These are phyloP conservation scores for Neuroscelio doddi DNA, from an alignment of 2,888 invertebrate genomes.

Conservation along the genomic window DNA sequence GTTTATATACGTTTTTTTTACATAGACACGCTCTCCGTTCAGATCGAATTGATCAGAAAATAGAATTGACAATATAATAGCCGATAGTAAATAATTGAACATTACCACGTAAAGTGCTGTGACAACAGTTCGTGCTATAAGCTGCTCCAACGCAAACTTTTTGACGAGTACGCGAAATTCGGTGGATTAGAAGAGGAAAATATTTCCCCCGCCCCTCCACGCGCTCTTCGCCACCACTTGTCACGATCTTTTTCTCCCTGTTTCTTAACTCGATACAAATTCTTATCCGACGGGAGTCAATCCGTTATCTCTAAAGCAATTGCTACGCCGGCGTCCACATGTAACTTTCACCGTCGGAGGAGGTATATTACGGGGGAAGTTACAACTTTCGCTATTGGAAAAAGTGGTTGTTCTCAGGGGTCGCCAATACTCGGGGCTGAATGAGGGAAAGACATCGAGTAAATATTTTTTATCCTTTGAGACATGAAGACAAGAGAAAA, in stretches of 20 bases:
- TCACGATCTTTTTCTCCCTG: not conserved
- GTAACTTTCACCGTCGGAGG: slow-evolving; percentile 37
- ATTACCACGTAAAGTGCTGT: too few species aligned
- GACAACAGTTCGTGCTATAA: not conserved
- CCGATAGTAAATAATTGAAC: too few species aligned
- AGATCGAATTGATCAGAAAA: too few species aligned
- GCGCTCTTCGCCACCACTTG: too few species aligned
- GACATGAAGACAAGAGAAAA: slow-evolving; percentile 27
- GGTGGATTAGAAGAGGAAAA: too few species aligned
- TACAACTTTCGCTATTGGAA: slow-evolving; percentile 47
- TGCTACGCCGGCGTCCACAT: slow-evolving; percentile 26
- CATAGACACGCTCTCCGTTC: too few species aligned
- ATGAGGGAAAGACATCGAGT: slow-evolving; percentile 12
- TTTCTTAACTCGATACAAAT: slow-evolving; percentile 25
- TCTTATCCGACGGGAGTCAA: slow-evolving; percentile 33
- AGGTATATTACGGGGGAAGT: slow-evolving; percentile 23
- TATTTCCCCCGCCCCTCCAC: too few species aligned
- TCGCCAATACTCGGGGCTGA: slow-evolving; percentile 15
- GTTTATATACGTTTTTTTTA: too few species aligned
- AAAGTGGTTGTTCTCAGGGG: slow-evolving; percentile 41
- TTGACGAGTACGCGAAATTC: too few species aligned
- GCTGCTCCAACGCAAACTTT: slow-evolving; percentile 1
- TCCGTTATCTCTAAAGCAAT: slow-evolving; percentile 34
- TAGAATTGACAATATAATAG: too few species aligned
- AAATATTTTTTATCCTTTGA: slow-evolving; percentile 20